Base-by-base conservation (phyloP, 2,888 invertebrate genomes). In the Noctuana brunneofusca region DNA sequence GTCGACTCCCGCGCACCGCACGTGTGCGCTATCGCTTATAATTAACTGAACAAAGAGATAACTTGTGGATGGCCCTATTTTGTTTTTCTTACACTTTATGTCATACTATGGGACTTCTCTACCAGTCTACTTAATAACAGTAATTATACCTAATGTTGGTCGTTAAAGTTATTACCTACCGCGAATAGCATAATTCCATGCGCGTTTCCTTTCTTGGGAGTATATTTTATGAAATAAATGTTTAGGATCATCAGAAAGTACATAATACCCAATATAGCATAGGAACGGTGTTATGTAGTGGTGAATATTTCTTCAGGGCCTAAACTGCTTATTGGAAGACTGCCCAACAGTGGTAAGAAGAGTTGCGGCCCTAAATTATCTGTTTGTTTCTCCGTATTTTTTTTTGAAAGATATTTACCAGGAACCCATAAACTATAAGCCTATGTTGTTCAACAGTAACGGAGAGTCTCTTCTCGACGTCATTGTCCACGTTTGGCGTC, bases 391-490 rank as follows among this genome's bases (percentile, higher is more conserved):
- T 32, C 12, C 2, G 11, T 14, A n/a, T 3, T 35, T 1, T 32
- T n/a, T 4, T 18, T 46, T 18, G 2, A 3, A 18, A 18, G 46
- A 5, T 2, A 14, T 35, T 8, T 58, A 58, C 57, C 49, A 49
- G 57, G 49, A n/a, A 11, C 32, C 49, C n/a, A 58, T 38, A 46
- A 14, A 49, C 32, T 43, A 48, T 24, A 38, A 22, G 6, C 6
- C 20, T 1, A 74, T 77, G 73, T 80, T 78, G 77, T 78, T 27
- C 69, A 65, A 66, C 88, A 93, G 93, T 94, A 87, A 92, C 94
- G 81, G 95, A 95, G 87, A 94, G 95, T 70, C 83, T 95, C 72
- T 94, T 94, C 86, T 94, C 95, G 50, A 92, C 94, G 32, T 92
- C 94, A 50, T 92, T 94, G 67, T 93, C 93, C 69, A 92, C 93